These are phyloP conservation scores for Tetramorium alpestre DNA, from an alignment of 1,140 invertebrate genomes.

Conservation along the genomic window DNA sequence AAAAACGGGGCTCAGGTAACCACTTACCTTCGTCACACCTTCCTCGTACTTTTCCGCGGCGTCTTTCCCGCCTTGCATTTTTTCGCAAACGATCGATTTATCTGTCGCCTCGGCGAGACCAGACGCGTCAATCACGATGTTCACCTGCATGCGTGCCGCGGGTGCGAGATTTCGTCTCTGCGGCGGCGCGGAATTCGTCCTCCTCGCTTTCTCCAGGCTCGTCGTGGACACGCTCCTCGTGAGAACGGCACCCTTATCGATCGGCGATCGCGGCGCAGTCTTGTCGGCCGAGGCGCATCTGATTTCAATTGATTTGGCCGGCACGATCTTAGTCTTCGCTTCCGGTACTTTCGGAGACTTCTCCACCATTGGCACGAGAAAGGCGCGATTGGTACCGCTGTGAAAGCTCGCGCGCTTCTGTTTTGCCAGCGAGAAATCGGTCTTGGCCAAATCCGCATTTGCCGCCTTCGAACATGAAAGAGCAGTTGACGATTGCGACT, in stretches of 20 bases:
- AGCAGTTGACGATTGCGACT: background rate
- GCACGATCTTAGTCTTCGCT: conserved; percentile 7
- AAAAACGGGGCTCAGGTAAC: background rate
- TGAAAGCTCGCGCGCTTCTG: conserved; percentile 80
- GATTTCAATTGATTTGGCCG: conserved; percentile 17
- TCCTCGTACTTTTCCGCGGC: background rate
- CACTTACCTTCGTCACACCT: conserved; percentile 43
- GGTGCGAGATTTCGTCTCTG: conserved; percentile 65
- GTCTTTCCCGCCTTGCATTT: conserved; percentile 14
- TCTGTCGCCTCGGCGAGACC: conserved; percentile 17
- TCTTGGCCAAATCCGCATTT: background rate
- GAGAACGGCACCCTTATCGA: conserved; percentile 17
- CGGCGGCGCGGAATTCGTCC: conserved; percentile 79
- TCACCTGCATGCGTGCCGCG: conserved; percentile 71
- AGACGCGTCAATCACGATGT: conserved; percentile 77
- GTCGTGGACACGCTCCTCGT: background rate
- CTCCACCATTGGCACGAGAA: conserved; percentile 66
- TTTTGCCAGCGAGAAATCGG: conserved; percentile 72
- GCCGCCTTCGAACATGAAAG: conserved; percentile 49
- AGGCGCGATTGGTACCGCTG: conserved; percentile 79
- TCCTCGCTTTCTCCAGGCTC: conserved; percentile 60
- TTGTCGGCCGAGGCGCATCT: background rate
- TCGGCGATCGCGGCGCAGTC: background rate
- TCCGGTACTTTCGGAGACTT: conserved; percentile 45
- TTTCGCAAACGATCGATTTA: conserved; percentile 1